These are phyloP conservation scores for Ditula angustiorana DNA, from an alignment of 2,888 invertebrate species.

Conservation along the genomic window DNA sequence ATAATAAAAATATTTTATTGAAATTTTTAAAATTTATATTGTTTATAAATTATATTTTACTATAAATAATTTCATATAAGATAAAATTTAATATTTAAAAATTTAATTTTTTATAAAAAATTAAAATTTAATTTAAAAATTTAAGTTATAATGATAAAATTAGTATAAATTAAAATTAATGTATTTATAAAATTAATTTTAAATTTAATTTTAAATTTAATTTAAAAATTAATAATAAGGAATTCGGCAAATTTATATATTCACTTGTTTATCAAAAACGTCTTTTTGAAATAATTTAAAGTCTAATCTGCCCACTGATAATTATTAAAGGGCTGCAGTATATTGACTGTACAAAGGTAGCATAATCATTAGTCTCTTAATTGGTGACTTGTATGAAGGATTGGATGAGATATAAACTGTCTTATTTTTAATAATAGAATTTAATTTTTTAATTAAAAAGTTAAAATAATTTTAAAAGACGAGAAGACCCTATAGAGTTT, in stretches of 20 bases:
- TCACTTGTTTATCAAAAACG: slow-evolving; percentile 92
- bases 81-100: slow-evolving; percentile 57
- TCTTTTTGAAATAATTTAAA: slow-evolving; percentile 87
- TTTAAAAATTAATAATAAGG: slow-evolving; percentile 78
- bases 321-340: slow-evolving; percentile 91
- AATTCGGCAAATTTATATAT: slow-evolving; percentile 88
- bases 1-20: slow-evolving; percentile 69
- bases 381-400: slow-evolving; percentile 92
- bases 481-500: slow-evolving; percentile 93
- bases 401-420: slow-evolving; percentile 88
- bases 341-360: slow-evolving; percentile 92
- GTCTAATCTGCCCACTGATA: slow-evolving; percentile 90
- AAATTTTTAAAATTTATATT: slow-evolving; percentile 85
- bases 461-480: slow-evolving; percentile 88
- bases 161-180: slow-evolving; percentile 55
- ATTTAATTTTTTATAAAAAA: slow-evolving; percentile 78
- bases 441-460: slow-evolving; percentile 86
- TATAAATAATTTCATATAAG: slow-evolving; percentile 71
- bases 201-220: slow-evolving; percentile 86
- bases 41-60: slow-evolving; percentile 82
- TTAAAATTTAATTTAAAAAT: slow-evolving; percentile 72
- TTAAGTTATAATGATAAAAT: slow-evolving; percentile 77
- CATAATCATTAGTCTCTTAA: slow-evolving; percentile 92
- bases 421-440: slow-evolving; percentile 71
- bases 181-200: slow-evolving; percentile 35